phyloP scores from a whole-genome alignment of 2,113 vertebrate genomes.

The Ptilonorhynchus violaceus region DNA sequence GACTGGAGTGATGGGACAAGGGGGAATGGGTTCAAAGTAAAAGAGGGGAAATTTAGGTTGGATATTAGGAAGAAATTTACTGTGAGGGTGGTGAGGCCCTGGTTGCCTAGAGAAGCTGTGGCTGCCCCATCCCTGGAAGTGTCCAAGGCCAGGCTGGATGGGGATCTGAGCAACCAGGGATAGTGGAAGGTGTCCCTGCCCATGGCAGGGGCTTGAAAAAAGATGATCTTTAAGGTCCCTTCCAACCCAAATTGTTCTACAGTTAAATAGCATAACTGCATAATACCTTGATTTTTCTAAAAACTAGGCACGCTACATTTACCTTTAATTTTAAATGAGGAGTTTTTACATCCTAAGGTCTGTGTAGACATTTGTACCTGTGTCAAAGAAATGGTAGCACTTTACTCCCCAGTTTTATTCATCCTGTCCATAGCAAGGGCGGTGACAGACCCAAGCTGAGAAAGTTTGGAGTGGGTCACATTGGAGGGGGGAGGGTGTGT shows the following conservation, averaged over 20 bases:
- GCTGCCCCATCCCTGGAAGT: background rate
- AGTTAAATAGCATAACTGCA: background rate
- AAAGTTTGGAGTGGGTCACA: background rate
- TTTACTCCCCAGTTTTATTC: background rate
- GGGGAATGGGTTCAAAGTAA: background rate
- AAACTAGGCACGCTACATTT: background rate
- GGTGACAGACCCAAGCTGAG: background rate
- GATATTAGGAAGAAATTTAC: background rate
- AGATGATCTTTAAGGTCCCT: background rate
- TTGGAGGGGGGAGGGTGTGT: background rate
- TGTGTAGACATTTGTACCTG: background rate
- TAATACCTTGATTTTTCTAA: background rate
- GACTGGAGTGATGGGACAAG: background rate
- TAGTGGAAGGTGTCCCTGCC: background rate
- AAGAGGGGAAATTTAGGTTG: background rate
- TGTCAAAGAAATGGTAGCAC: background rate
- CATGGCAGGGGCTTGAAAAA: rapidly evolving
- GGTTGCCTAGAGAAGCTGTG: background rate
- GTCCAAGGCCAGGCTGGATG: background rate
- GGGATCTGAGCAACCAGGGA: background rate
- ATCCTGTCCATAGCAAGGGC: background rate
- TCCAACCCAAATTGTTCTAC: background rate
- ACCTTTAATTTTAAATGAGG: background rate
- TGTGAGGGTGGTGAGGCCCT: rapidly evolving
- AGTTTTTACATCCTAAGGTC: background rate